Percentiles rank a stretch among this genome's conserved stretches.
Evolutionary conservation across 1,140 invertebrate species (phyloP).

Genomic region (Anastrepha ludens): DNA sequence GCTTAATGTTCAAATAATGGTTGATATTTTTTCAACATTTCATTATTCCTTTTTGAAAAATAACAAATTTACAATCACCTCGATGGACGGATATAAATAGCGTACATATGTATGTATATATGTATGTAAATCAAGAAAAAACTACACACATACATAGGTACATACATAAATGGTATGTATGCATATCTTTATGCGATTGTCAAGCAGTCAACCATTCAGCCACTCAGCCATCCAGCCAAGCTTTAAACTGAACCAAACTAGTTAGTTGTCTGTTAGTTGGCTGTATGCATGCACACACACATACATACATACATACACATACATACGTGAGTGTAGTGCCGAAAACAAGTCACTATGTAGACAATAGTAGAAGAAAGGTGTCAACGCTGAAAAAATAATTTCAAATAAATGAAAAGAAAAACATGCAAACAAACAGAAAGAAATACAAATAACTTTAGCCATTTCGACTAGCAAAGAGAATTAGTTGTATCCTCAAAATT

Average conservation of each 20-base stretch:
- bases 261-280: background rate
- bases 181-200: constrained; percentile 6
- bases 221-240: background rate
- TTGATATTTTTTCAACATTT: background rate
- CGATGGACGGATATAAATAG: background rate
- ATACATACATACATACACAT: background rate
- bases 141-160: background rate
- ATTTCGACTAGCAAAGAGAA: background rate
- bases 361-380: constrained; percentile 39
- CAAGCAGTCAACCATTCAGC: background rate
- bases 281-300: no score
- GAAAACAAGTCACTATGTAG: constrained; percentile 18
- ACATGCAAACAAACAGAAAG: background rate
- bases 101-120: background rate
- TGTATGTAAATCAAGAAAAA: no score
- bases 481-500: background rate
- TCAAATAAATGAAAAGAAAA: background rate
- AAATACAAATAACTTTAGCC: background rate
- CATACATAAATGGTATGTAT: background rate
- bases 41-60: background rate
- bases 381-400: constrained; percentile 8
- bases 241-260: background rate
- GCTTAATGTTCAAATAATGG: background rate
- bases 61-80: background rate
- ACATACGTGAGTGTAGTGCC: background rate